Evolutionary conservation across 2,113 vertebrate species (phyloP).

Genomic region (Xenus cinereus): DNA sequence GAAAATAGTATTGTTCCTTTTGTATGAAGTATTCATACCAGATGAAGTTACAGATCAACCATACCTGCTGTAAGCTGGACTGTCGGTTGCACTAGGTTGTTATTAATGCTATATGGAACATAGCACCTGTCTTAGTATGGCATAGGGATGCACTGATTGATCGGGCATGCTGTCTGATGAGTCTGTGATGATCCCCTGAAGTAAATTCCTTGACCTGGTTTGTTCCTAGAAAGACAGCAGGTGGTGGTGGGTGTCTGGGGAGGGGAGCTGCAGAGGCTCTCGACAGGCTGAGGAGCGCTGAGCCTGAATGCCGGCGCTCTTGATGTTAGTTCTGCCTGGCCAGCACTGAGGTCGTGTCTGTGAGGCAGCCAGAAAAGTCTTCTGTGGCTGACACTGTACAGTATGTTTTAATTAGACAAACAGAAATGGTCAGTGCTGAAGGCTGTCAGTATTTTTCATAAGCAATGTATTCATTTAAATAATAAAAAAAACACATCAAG

Average conservation of each 20-base stretch:
- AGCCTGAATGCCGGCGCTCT: neutral
- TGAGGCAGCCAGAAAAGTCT: neutral
- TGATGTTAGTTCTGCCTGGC: neutral
- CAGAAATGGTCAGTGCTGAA: neutral
- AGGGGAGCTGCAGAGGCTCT: neutral
- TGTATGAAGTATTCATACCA: neutral
- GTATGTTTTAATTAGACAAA: neutral
- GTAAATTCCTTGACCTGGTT: neutral
- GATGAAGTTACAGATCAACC: neutral
- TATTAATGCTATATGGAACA: neutral
- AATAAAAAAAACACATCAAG: neutral
- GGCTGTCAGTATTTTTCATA: neutral
- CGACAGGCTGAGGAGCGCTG: neutral
- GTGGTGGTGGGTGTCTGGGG: neutral
- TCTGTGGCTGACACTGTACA: neutral
- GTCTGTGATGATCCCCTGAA: neutral
- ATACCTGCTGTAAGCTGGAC: neutral
- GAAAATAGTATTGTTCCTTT: neutral
- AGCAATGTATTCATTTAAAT: neutral
- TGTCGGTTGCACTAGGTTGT: neutral
- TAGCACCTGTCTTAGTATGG: neutral
- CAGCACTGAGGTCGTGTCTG: accelerated
- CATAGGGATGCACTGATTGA: neutral
- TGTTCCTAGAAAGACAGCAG: neutral
- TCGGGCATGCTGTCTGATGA: neutral